A percentile compares a stretch with the other conserved stretches of the same genome.
Evolutionary conservation across 2,888 invertebrate genomes (phyloP).

Genomic region (Drosophila siamana): DNA sequence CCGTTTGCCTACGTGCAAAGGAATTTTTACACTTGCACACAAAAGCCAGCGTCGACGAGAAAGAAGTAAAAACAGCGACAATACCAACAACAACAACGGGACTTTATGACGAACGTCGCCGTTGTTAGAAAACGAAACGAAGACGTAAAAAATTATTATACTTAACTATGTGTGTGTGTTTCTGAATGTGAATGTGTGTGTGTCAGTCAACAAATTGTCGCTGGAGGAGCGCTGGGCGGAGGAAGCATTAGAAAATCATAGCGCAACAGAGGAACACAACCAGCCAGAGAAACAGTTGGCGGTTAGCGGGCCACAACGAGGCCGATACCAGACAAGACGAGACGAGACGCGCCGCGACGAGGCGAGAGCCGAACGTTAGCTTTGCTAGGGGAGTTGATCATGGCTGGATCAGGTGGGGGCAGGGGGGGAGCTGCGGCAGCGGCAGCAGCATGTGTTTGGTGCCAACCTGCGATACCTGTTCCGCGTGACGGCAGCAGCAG

Average conservation of each 20-base stretch:
- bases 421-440: constrained; percentile 21
- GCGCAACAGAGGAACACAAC: constrained; percentile 55
- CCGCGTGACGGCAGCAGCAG: constrained; percentile 68
- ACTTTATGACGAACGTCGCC: constrained; percentile 70
- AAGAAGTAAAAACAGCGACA: constrained; percentile 47
- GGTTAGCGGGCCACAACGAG: constrained; percentile 62
- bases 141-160: constrained; percentile 56
- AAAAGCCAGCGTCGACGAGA: constrained; percentile 51
- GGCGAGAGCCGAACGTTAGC: constrained; percentile 39
- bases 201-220: constrained; percentile 58
- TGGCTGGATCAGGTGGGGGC: constrained; percentile 12
- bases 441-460: constrained; percentile 72
- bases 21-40: constrained; percentile 76
- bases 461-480: constrained; percentile 81
- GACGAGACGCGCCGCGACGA: constrained; percentile 26
- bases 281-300: constrained; percentile 59
- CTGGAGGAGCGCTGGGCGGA: constrained; percentile 63
- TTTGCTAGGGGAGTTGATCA: constrained; percentile 26
- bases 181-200: too few species aligned
- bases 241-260: constrained; percentile 71
- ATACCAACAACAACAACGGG: constrained; percentile 73
- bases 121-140: constrained; percentile 76
- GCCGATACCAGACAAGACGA: constrained; percentile 23
- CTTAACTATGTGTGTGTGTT: constrained; percentile 27
- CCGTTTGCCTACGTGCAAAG: constrained; percentile 74